Percentiles rank a stretch among this genome's conserved stretches.
Conservation (phyloP, 1,140 invertebrate species). For the Antheraea pernyi region DNA sequence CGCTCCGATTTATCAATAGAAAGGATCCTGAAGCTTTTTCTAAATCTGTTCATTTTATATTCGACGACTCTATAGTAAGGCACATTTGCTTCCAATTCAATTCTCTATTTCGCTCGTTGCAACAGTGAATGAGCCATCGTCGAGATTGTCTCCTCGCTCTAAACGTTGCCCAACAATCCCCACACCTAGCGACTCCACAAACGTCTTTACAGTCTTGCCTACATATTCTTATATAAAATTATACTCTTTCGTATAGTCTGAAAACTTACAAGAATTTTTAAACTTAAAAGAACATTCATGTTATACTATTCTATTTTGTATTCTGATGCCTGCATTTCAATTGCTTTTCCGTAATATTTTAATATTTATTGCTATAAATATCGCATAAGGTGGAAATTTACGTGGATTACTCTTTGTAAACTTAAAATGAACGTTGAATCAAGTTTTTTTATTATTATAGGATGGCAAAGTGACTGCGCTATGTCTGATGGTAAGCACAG, state of each 20-base stretch:
- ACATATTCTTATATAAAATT: neutral
- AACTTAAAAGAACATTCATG: too few species aligned
- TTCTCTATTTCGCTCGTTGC: constrained; percentile 68
- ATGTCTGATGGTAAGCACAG: too few species aligned
- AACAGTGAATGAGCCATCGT: constrained; percentile 69
- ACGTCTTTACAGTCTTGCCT: constrained; percentile 13
- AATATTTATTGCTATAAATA: too few species aligned
- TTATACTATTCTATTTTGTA: too few species aligned
- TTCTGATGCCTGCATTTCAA: too few species aligned
- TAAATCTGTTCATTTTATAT: constrained; percentile 64
- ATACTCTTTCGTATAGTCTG: neutral
- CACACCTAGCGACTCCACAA: neutral
- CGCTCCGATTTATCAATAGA: neutral
- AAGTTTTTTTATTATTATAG: too few species aligned
- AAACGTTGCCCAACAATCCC: constrained; percentile 13
- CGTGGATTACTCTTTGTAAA: too few species aligned
- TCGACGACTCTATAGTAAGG: constrained; percentile 64
- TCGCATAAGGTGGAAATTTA: too few species aligned
- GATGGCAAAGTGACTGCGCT: too few species aligned
- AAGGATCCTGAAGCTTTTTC: neutral
- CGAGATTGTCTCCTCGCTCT: constrained; percentile 54
- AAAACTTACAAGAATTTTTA: too few species aligned
- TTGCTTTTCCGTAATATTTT: too few species aligned
- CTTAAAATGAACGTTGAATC: too few species aligned
- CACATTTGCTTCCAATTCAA: constrained; percentile 75